These are phyloP conservation scores for Oxycera nigricornis DNA, from an alignment of 2,888 invertebrate genomes.

Conservation along the genomic window DNA sequence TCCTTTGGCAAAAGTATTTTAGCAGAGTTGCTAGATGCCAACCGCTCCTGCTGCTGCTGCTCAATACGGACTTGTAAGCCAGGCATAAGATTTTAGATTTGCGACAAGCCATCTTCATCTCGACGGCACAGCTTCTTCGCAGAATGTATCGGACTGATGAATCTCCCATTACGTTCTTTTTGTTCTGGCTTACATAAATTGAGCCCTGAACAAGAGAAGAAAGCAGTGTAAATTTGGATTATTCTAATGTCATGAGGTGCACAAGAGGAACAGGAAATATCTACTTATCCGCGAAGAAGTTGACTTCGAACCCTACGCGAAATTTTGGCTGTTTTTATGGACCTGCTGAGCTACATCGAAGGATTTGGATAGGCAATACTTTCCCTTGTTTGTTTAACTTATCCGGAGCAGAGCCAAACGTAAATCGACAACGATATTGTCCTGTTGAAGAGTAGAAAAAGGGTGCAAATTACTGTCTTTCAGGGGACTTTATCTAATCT, in stretches of 20 bases:
- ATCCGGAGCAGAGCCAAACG: slow-evolving; percentile 13
- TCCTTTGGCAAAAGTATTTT: slow-evolving; percentile 33
- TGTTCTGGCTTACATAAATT: not conserved
- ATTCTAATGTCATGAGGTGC: slow-evolving; percentile 24
- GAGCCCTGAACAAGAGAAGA: not conserved
- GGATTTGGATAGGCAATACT: not conserved
- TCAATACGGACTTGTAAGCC: slow-evolving; percentile 6
- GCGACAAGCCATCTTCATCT: slow-evolving; percentile 37
- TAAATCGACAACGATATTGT: slow-evolving; percentile 26
- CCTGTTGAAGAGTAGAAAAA: slow-evolving; percentile 27
- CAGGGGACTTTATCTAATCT: slow-evolving; percentile 36
- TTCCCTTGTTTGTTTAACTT: slow-evolving; percentile 31
- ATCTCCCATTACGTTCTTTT: not conserved
- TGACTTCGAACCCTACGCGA: slow-evolving; percentile 4
- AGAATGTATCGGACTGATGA: slow-evolving; percentile 1
- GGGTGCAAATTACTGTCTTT: slow-evolving; percentile 38
- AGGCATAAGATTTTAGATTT: slow-evolving; percentile 39
- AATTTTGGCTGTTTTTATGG: slow-evolving; percentile 31
- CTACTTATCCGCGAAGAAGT: slow-evolving; percentile 19
- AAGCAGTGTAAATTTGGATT: slow-evolving; percentile 2
- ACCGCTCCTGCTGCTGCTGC: not conserved
- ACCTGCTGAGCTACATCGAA: not conserved
- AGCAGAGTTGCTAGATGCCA: not conserved
- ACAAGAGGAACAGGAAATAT: not conserved
- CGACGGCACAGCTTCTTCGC: slow-evolving; percentile 8